Conservation (phyloP, 2,888 invertebrate species). For the Deladenus siricidicola region DNA sequence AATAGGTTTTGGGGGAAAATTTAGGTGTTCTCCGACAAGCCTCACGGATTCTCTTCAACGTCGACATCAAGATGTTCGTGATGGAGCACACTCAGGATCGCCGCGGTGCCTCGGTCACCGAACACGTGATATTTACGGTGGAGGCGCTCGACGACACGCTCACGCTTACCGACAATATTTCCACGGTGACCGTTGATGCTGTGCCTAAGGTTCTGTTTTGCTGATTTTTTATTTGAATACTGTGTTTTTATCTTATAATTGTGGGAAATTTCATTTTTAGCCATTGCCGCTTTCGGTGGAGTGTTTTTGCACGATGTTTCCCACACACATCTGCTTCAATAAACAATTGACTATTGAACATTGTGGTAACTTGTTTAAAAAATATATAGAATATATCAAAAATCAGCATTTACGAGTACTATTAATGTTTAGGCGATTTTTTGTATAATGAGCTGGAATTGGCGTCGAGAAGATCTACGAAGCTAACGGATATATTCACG, state of each 20-base stretch:
- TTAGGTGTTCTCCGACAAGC: slow-evolving; percentile 32
- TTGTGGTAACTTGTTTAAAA: slow-evolving; percentile 22
- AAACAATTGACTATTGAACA: slow-evolving; percentile 48
- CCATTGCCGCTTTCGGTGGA: slow-evolving; percentile 11
- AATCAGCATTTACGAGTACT: background rate
- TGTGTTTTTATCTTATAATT: too few species aligned
- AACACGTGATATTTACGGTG: slow-evolving; percentile 32
- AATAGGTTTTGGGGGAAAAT: background rate
- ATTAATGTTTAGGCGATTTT: slow-evolving; percentile 27
- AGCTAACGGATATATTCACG: slow-evolving; percentile 44
- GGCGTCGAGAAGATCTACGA: slow-evolving; percentile 39
- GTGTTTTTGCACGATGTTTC: slow-evolving; percentile 36
- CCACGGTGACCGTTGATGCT: too few species aligned
- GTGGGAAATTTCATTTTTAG: slow-evolving; percentile 6
- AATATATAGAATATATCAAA: background rate
- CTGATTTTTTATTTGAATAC: too few species aligned
- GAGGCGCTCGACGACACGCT: background rate
- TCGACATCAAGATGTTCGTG: slow-evolving; percentile 42
- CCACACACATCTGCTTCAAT: slow-evolving; percentile 49
- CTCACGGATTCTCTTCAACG: slow-evolving; percentile 35
- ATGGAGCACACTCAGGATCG: slow-evolving; percentile 45
- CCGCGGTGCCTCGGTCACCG: slow-evolving; percentile 38
- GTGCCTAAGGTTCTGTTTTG: too few species aligned
- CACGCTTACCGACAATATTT: background rate
- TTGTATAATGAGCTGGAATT: slow-evolving; percentile 39